A percentile compares a stretch with the other conserved stretches of the same genome.
These are phyloP conservation scores for Acrocera orbiculus DNA, from an alignment of 2,888 invertebrate genomes.

Conservation along the genomic window DNA sequence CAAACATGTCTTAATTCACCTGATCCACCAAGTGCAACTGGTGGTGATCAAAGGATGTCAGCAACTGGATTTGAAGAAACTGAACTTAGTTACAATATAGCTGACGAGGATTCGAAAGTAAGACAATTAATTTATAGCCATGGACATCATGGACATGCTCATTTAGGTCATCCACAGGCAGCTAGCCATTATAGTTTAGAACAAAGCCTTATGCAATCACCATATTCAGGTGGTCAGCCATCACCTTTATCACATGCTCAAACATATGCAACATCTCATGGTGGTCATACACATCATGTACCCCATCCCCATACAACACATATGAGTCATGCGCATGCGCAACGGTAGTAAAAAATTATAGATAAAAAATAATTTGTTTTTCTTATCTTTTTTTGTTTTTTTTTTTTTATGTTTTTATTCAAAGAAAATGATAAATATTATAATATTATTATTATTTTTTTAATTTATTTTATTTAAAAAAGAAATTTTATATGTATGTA, in stretches of 20 bases:
- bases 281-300: slow-evolving; percentile 34
- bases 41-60: slow-evolving; percentile 88
- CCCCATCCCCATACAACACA: slow-evolving; percentile 47
- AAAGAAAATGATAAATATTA: no score
- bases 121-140: slow-evolving; percentile 82
- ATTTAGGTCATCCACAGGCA: slow-evolving; percentile 44
- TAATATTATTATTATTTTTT: no score
- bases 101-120: slow-evolving; percentile 93
- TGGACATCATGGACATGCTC: slow-evolving; percentile 52
- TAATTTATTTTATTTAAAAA: no score
- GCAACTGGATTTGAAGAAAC: slow-evolving; percentile 98
- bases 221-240: slow-evolving; percentile 37
- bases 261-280: slow-evolving; percentile 21
- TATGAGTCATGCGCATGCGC: slow-evolving; percentile 56
- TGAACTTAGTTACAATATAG: slow-evolving; percentile 90
- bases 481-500: no score
- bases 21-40: slow-evolving; percentile 57
- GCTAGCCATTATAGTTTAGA: slow-evolving; percentile 45
- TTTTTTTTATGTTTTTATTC: background rate
- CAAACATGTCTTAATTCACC: slow-evolving; percentile 98
- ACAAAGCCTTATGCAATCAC: slow-evolving; percentile 56
- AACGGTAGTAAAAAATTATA: no score
- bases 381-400: slow-evolving; percentile 5
- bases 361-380: slow-evolving; percentile 5
- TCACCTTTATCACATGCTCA: slow-evolving; percentile 45